Percentiles rank a stretch among this genome's conserved stretches.
phyloP scores from a whole-genome alignment of 2,888 invertebrate species.

The Archips xylosteana region DNA sequence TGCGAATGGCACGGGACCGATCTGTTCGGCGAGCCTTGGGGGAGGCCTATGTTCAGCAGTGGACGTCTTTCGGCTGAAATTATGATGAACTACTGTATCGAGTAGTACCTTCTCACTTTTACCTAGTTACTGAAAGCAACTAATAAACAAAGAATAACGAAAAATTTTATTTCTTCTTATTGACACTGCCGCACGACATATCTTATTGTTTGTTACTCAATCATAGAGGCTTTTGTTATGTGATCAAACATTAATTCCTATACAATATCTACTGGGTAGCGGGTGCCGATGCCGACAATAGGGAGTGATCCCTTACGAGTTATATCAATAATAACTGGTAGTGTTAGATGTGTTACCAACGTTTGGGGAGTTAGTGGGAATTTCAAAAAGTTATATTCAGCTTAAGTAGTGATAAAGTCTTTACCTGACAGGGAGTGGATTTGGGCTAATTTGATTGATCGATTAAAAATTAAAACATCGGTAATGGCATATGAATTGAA shows the following conservation, averaged over 20 bases:
- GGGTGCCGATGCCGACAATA: conserved; percentile 17
- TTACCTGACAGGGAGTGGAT: too few relatives aligned
- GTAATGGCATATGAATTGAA: too few relatives aligned
- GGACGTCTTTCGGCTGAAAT: too few relatives aligned
- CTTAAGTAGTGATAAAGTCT: too few relatives aligned
- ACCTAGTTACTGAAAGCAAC: not conserved
- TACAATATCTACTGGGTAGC: conserved; percentile 18
- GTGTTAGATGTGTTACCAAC: conserved; percentile 14
- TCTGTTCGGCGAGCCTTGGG: too few relatives aligned
- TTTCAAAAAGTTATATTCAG: not conserved
- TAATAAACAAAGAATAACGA: not conserved
- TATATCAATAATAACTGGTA: conserved; percentile 41
- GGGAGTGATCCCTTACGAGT: conserved; percentile 39
- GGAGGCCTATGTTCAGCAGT: too few relatives aligned
- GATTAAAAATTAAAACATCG: too few relatives aligned
- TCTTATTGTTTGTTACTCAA: conserved; percentile 35
- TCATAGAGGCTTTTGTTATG: conserved; percentile 35
- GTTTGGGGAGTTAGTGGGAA: not conserved
- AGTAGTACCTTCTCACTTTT: not conserved
- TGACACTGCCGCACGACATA: conserved; percentile 15
- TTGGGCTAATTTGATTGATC: too few relatives aligned
- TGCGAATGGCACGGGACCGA: too few relatives aligned
- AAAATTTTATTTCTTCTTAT: conserved; percentile 9
- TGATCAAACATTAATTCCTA: conserved; percentile 35
- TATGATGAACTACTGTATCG: too few relatives aligned